Evolutionary conservation across 2,113 vertebrate genomes (phyloP), one percentile per base, ranked within the genome.

Genomic region (Peromyscus leucopus): DNA sequence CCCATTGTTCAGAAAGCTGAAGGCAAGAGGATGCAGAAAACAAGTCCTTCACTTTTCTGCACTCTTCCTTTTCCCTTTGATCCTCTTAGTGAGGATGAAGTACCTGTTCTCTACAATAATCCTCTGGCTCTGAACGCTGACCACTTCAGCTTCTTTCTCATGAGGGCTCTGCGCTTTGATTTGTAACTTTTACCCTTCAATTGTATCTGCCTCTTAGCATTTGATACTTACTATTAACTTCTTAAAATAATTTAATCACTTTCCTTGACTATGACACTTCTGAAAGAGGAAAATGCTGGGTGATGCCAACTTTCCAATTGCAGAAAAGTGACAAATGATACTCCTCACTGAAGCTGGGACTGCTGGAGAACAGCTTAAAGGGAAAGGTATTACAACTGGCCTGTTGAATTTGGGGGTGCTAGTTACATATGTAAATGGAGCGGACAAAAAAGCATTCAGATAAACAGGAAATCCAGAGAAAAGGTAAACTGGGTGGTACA

Each of bases 171-270:
- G 59, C 24, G 24, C 46, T 33, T 67, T 67, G 6, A 86, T 86
- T 33, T 86, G 42, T 86, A 67, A 48, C 63, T 67, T 65, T 80
- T 46, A 85, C 39, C n/a, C 5, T 57, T 59, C 55, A 82, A 82
- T 57, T 59, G 19, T 22, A n/a, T 2, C 61, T 48, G 42, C 78
- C 9, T 46, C 85, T 85, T 85, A 28, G 79, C 74, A 84, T 63
- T 26, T 67, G 85, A 75, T 67, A 31, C 24, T 90, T 51, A 86
- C 24, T 24, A 57, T 46, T 65, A 74, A 95, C 51, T 48, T n/a
- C 36, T 71, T 94, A 85, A 94, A 91, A 94, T 82, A 94, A 85
- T 69, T 39, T 33, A 88, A 75, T 61, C 15, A 72, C 76, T 21
- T 87, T 87, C 71, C 21, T 59, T 82, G 39, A 75, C 33, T 82